Percentiles rank a stretch among this genome's conserved stretches.
Conservation (phyloP, 2,797 vertebrate genomes). For the Simalia tracyae region DNA sequence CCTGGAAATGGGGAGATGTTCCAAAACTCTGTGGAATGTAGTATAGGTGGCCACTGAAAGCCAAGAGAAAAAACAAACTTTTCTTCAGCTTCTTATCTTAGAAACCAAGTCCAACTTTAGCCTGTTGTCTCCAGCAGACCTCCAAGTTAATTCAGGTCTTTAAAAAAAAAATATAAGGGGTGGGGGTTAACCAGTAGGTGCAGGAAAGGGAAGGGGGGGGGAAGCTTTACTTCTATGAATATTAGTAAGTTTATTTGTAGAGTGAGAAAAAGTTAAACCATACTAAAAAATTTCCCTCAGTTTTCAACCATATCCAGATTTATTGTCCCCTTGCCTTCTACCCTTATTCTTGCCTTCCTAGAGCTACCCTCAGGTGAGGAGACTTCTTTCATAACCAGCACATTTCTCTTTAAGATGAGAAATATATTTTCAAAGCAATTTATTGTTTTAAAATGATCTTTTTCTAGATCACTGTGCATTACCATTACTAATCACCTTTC, state of each 20-base stretch:
- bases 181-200: neutral
- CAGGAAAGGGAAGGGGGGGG: neutral
- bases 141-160: neutral
- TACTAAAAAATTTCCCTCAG: neutral
- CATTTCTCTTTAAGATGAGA: neutral
- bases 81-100: neutral
- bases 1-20: neutral
- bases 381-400: neutral
- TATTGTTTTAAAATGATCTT: constrained; percentile 1
- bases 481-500: neutral
- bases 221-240: neutral
- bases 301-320: neutral
- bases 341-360: neutral
- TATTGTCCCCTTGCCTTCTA: neutral
- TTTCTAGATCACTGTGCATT: neutral
- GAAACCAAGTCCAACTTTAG: neutral
- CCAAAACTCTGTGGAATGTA: neutral
- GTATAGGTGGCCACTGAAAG: neutral
- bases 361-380: neutral
- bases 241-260: neutral
- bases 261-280: neutral
- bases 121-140: neutral
- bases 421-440: rapidly evolving
- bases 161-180: neutral
- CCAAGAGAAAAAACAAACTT: neutral